phyloP scores from a whole-genome alignment of 2,888 invertebrate species.

The Tetheella fluctuosa region DNA sequence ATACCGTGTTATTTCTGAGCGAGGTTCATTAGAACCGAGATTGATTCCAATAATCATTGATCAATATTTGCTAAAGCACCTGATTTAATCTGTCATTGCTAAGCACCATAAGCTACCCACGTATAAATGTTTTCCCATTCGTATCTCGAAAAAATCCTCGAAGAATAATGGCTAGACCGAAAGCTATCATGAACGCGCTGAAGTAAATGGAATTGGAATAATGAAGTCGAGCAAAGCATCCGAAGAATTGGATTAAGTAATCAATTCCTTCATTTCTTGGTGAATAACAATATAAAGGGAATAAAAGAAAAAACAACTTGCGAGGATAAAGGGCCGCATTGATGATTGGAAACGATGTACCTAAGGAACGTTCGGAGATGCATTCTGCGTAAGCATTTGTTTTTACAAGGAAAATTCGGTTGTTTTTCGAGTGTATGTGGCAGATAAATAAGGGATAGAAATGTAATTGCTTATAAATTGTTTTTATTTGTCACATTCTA shows the following conservation, averaged over 20 bases:
- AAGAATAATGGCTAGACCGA: constrained; percentile 23
- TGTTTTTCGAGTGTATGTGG: background rate
- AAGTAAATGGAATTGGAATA: constrained; percentile 41
- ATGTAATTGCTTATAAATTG: background rate
- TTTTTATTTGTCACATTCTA: too few species aligned
- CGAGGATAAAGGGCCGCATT: constrained; percentile 17
- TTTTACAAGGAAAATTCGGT: constrained; percentile 7
- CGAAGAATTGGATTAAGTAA: constrained; percentile 50
- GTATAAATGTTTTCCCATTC: constrained; percentile 15
- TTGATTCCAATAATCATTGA: background rate
- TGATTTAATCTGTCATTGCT: background rate
- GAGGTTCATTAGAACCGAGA: background rate
- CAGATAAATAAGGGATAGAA: background rate
- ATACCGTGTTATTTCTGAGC: background rate
- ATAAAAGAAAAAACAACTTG: constrained; percentile 36
- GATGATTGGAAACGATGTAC: constrained; percentile 10
- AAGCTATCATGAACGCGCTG: constrained; percentile 22
- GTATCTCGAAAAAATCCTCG: constrained; percentile 20
- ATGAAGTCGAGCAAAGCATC: constrained; percentile 38
- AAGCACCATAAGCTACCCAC: background rate
- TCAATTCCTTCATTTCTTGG: constrained; percentile 46
- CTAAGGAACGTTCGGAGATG: constrained; percentile 7
- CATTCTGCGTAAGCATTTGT: background rate
- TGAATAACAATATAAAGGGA: constrained; percentile 37
- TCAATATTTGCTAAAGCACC: background rate